These are phyloP conservation scores for Orchestes rusci DNA, from an alignment of 2,888 invertebrate genomes.

Conservation along the genomic window DNA sequence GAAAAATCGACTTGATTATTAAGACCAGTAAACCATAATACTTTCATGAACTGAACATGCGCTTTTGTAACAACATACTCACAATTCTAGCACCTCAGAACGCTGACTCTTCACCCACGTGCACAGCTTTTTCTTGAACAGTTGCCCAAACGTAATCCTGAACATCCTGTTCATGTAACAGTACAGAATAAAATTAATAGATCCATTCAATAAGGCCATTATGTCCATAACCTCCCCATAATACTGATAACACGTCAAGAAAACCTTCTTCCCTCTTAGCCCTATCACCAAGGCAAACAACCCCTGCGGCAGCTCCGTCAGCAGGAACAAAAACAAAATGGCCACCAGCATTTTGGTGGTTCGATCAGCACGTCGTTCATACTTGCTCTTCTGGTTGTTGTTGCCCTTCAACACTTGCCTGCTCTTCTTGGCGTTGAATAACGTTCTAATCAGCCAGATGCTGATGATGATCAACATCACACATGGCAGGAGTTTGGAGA, in stretches of 20 bases:
- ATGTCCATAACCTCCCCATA: constrained; percentile 87
- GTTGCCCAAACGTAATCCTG: constrained; percentile 66
- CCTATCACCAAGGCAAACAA: constrained; percentile 55
- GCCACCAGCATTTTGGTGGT: constrained; percentile 87
- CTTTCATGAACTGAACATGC: not conserved
- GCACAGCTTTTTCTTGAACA: constrained; percentile 58
- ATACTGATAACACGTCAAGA: constrained; percentile 69
- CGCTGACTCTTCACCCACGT: no score
- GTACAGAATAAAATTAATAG: constrained; percentile 89
- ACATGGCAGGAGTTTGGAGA: constrained; percentile 76
- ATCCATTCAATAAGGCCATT: constrained; percentile 81
- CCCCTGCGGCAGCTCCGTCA: constrained; percentile 78
- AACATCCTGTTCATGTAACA: constrained; percentile 94
- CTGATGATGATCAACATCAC: constrained; percentile 67
- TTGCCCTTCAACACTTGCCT: constrained; percentile 59
- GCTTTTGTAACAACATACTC: no score
- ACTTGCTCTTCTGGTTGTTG: constrained; percentile 43
- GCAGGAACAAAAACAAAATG: constrained; percentile 74
- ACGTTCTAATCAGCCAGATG: constrained; percentile 61
- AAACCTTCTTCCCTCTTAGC: constrained; percentile 63
- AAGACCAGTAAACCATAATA: no score
- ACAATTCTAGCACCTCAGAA: no score
- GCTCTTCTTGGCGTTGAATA: constrained; percentile 68
- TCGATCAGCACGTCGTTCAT: constrained; percentile 71
- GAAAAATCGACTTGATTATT: no score